Evolutionary conservation across 2,797 vertebrate species (phyloP).

Genomic region (Pseudotriccus pelzelni): DNA sequence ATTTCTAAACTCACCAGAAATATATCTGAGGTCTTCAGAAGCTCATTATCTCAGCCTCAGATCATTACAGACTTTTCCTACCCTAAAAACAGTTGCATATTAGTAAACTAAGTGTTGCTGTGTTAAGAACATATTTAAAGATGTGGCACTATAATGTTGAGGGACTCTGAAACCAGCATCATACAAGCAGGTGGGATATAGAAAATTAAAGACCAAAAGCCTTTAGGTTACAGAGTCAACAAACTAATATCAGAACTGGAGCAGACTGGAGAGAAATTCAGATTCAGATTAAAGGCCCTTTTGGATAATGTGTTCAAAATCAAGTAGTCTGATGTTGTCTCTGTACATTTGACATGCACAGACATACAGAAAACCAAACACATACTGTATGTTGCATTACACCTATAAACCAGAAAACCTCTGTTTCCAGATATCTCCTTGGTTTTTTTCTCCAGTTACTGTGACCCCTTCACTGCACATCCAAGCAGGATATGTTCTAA

Average conservation of each 20-base stretch:
- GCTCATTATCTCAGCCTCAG: slow-evolving; percentile 32
- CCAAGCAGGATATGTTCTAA: background rate
- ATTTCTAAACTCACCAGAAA: slow-evolving; percentile 3
- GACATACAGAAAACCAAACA: background rate
- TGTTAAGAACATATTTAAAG: slow-evolving; percentile 37
- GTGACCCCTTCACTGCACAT: background rate
- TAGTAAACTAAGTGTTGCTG: slow-evolving; percentile 6
- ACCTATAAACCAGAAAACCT: background rate
- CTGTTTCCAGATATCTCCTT: background rate
- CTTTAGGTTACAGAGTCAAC: slow-evolving; percentile 20
- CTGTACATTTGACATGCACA: background rate
- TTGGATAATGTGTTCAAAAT: background rate
- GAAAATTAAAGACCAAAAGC: slow-evolving; percentile 59
- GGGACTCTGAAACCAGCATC: background rate
- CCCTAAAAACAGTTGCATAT: slow-evolving; percentile 33
- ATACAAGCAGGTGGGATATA: slow-evolving; percentile 29
- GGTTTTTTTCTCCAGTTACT: background rate
- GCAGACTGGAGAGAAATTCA: background rate
- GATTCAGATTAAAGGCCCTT: background rate
- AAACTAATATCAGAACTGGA: background rate
- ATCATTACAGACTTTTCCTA: slow-evolving; percentile 10
- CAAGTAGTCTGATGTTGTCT: background rate
- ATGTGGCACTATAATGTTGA: slow-evolving; percentile 25
- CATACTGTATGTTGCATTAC: background rate
- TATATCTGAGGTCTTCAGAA: background rate